phyloP scores from a whole-genome alignment of 2,888 invertebrate species.

The Ptychoptera albimana region DNA sequence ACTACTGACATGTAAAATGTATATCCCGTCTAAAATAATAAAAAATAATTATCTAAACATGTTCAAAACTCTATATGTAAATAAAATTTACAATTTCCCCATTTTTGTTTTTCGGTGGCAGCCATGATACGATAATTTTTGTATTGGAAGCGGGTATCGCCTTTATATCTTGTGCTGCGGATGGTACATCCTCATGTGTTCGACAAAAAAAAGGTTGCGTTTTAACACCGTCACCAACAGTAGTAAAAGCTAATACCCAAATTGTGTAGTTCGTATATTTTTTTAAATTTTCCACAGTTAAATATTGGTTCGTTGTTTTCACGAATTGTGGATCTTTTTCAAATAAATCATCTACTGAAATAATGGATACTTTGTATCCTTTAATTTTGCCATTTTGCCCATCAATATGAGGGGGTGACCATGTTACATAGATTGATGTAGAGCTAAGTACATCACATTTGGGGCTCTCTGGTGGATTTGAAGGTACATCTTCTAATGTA shows the following conservation, averaged over 20 bases:
- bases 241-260: slow-evolving; percentile 75
- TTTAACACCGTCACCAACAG: slow-evolving; percentile 75
- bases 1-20: slow-evolving; percentile 69
- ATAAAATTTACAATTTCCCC: slow-evolving; percentile 48
- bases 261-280: slow-evolving; percentile 88
- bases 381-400: slow-evolving; percentile 74
- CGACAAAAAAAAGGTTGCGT: slow-evolving; percentile 72
- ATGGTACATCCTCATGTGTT: slow-evolving; percentile 84
- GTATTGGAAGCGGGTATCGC: slow-evolving; percentile 73
- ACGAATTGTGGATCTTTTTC: slow-evolving; percentile 60
- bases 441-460: slow-evolving; percentile 69
- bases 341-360: slow-evolving; percentile 59
- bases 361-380: slow-evolving; percentile 71
- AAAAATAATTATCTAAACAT: background rate
- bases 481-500: slow-evolving; percentile 79
- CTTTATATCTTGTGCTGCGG: slow-evolving; percentile 79
- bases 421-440: slow-evolving; percentile 69
- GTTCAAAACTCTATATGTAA: background rate
- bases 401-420: slow-evolving; percentile 66
- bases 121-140: slow-evolving; percentile 78
- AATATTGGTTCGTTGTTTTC: slow-evolving; percentile 39
- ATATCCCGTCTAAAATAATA: slow-evolving; percentile 37
- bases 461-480: slow-evolving; percentile 66
- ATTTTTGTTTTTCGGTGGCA: slow-evolving; percentile 69
- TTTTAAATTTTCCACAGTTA: slow-evolving; percentile 51